Base-by-base conservation (phyloP, 2,113 vertebrate species). In the Semicossyphus pulcher region DNA sequence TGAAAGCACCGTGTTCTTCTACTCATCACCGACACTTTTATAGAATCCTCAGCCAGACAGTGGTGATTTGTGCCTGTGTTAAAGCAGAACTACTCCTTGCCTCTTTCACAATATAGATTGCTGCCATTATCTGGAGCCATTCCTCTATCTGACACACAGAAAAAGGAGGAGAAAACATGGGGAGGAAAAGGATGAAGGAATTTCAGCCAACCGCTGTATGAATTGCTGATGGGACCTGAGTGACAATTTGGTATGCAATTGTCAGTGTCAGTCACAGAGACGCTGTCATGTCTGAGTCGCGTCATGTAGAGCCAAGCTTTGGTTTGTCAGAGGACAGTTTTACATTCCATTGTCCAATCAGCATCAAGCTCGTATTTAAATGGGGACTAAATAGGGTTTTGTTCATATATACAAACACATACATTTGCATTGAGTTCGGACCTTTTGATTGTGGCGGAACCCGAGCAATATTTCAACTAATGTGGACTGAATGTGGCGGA, bases 211-310 rank as follows among this genome's bases (percentile, higher is more conserved):
- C 75, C 20, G 54, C 68, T 74, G 75, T 85, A 87, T 91, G 88
- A 92, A 88, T 86, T 83, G 68, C 89, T 87, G 86, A 92, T 88
- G 82, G 77, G 78, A 91, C 76, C 59, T 80, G 89, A 86, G 82
- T 87, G 87, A 92, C 89, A 91, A 91, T 93, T 92, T 87, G 58
- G 75, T 84, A 85, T 89, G 89, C 87, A 89, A 88, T 91, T 88
- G 90, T 87, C 80, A 85, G 65, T 90, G 85, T 91, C 88, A 90
- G 82, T 91, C 86, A 89, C 67, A 73, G 77, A 86, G 71, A 80
- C 68, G 58, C 76, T 82, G 83, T 81, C 73, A 78, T 47, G 49
- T 63, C 76, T 72, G 81, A 83, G 53, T 87, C 64, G 37, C 68
- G 31, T 85, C 60, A 26, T 48, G 58, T 69, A 37, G 64, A 73